phyloP scores from a whole-genome alignment of 2,888 invertebrate genomes.

The Euplagia quadripunctaria region DNA sequence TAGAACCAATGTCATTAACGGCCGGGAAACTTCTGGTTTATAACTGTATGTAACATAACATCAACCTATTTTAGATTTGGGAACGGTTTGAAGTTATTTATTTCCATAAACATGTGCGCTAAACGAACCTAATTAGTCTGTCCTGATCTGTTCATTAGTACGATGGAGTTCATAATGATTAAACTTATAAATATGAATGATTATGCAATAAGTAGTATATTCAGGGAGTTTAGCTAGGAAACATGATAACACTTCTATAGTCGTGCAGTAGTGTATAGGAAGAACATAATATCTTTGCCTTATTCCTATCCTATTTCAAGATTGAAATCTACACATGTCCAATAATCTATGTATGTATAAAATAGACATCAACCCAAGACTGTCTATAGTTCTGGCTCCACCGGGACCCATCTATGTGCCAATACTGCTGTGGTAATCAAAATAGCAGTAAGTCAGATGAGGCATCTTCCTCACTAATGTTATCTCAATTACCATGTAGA shows the following conservation, averaged over 20 bases:
- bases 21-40: background rate
- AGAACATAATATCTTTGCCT: no score
- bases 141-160: background rate
- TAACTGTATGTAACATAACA: conserved; percentile 9
- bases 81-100: background rate
- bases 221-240: no score
- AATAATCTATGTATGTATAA: no score
- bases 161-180: background rate
- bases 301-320: no score
- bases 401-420: no score
- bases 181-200: conserved; percentile 4
- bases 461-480: no score
- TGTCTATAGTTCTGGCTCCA: no score
- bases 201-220: background rate
- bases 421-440: no score
- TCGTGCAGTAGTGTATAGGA: background rate
- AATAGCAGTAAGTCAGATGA: no score
- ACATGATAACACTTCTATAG: background rate
- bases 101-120: background rate
- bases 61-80: background rate
- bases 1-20: conserved; percentile 67
- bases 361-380: no score
- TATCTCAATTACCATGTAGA: no score
- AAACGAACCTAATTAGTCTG: background rate
- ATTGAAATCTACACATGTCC: no score